Evolutionary conservation across 2,888 invertebrate species (phyloP).

Genomic region (Steinernema hermaphroditum): DNA sequence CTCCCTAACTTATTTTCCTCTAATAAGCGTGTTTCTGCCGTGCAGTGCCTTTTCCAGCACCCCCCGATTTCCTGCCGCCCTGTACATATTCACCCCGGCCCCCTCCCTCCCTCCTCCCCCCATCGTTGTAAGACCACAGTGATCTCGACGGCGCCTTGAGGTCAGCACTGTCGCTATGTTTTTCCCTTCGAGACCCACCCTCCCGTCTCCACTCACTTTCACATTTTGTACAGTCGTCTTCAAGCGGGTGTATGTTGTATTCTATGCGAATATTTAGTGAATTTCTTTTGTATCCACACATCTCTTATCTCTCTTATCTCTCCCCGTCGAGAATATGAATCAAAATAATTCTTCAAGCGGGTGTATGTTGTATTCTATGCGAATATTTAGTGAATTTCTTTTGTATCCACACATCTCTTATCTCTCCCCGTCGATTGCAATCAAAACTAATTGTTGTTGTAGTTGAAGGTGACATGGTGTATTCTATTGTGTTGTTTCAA

Average conservation of each 20-base stretch:
- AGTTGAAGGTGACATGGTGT: too few species aligned
- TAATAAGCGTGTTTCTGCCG: constrained; percentile 27
- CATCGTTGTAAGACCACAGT: constrained; percentile 19
- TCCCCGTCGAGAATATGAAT: too few species aligned
- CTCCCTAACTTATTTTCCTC: constrained; percentile 7
- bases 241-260: constrained; percentile 22
- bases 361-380: too few species aligned
- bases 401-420: too few species aligned
- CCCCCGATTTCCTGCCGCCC: background rate
- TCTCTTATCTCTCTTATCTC: background rate
- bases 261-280: too few species aligned
- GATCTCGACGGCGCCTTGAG: constrained; percentile 23
- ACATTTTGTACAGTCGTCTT: constrained; percentile 22
- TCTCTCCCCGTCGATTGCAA: too few species aligned
- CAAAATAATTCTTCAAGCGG: too few species aligned
- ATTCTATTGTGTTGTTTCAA: too few species aligned
- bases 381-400: too few species aligned
- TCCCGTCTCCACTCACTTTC: background rate
- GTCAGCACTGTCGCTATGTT: constrained; percentile 24
- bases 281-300: too few species aligned
- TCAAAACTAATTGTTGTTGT: too few species aligned
- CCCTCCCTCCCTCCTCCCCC: background rate
- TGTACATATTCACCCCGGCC: constrained; percentile 10
- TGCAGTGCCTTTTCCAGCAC: background rate
- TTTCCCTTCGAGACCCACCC: background rate